These are phyloP conservation scores for Crotalus helleri DNA, from an alignment of 2,113 vertebrate species.

Conservation along the genomic window DNA sequence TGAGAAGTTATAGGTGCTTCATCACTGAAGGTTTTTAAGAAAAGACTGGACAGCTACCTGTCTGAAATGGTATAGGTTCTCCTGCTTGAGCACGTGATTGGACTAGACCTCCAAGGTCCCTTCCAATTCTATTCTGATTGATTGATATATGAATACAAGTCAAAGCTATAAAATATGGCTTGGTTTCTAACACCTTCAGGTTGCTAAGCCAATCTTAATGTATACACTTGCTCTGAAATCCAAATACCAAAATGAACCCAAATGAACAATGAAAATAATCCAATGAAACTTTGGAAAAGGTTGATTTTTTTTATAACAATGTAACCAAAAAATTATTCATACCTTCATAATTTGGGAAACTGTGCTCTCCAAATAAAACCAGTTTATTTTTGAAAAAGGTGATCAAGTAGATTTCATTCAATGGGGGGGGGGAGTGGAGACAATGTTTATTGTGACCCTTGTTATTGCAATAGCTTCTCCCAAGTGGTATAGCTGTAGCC, in stretches of 20 bases:
- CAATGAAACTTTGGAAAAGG: not conserved
- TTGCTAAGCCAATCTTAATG: not conserved
- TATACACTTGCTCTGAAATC: not conserved
- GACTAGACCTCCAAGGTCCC: no score
- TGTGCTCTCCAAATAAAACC: not conserved
- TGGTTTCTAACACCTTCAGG: not conserved
- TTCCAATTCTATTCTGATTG: not conserved
- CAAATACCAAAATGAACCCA: not conserved
- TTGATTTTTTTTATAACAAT: not conserved
- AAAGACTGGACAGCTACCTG: no score
- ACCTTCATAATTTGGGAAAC: not conserved
- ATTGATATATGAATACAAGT: not conserved
- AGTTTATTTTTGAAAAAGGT: not conserved
- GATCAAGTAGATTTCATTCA: not conserved
- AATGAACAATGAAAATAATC: not conserved
- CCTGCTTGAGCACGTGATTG: no score
- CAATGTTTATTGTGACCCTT: not conserved
- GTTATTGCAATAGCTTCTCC: not conserved
- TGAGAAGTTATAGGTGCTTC: no score
- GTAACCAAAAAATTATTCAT: not conserved
- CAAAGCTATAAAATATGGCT: not conserved
- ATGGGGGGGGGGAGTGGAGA: not conserved
- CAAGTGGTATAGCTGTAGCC: not conserved
- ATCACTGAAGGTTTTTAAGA: no score
- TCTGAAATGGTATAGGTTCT: no score